Evolutionary conservation across 2,888 invertebrate species (phyloP), one percentile per base, ranked within the genome.

Genomic region (Prosopocoilus inquinatus): DNA sequence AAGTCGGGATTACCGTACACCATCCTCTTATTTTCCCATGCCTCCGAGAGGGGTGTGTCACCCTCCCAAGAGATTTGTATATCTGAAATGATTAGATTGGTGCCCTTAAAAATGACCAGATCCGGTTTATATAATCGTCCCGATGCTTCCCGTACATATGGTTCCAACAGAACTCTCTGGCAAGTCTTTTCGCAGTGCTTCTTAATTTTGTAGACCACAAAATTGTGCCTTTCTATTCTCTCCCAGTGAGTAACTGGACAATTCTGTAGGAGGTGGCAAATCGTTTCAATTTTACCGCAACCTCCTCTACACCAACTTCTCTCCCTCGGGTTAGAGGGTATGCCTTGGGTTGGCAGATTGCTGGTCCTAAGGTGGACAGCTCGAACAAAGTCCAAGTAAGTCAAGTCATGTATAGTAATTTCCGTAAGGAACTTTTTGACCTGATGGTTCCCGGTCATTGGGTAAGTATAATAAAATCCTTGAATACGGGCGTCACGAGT

Each of bases 111-210:
- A 1, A 64, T 12, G 2, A 50, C 50, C 2, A 66, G 16, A 47
- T 64, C 64, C 1, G 69, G 67, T 34, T 66, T 67, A 11, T 41
- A 60, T 0, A 67, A 57, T 1, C 16, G 35, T 1, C 67, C 68
- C 16, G 65, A 62, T 1, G 8, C 0, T 38, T 60, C 53, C 2
- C 60, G 46, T 9, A 67, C 49, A 20, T 60, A 55, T 0, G 65
- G 66, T 52, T 68, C 68, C 12, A 58, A 60, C 33, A 60, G 61
- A 2, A 57, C 61, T 7, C 7, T 15, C 48, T 46, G 62, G 3
- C 44, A 35, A 9, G 9, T 44, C 13, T 13, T 9, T 9, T 20
- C 20, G 36, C 53, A 55, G 54, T 63, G 60, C 0, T 20, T 12
- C 13, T 52, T 57, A 1, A 66, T 34, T 43, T 64, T 64, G 3